phyloP scores from a whole-genome alignment of 1,140 invertebrate genomes.

The Drosophila kepulauana region DNA sequence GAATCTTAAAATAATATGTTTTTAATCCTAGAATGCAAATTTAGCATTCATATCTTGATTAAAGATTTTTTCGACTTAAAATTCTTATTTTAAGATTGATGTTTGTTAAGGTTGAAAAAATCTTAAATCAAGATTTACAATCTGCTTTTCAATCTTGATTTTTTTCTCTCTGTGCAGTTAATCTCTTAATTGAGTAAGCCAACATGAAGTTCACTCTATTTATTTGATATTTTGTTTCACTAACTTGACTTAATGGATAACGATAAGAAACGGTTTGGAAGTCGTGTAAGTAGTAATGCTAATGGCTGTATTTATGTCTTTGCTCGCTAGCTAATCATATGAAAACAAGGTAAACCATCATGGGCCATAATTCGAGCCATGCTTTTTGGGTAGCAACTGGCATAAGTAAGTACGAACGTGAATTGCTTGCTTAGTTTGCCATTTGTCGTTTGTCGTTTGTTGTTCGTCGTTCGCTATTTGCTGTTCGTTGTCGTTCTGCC shows the following conservation, averaged over 20 bases:
- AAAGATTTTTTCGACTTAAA: no score
- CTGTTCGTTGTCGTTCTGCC: background rate
- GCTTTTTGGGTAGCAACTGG: background rate
- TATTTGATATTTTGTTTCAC: background rate
- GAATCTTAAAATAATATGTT: no score
- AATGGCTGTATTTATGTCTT: constrained; percentile 19
- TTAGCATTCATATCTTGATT: no score
- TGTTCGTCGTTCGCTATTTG: background rate
- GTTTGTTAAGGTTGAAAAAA: no score
- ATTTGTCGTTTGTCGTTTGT: background rate
- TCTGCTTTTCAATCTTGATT: no score
- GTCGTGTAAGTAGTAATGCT: constrained; percentile 16
- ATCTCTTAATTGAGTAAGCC: no score
- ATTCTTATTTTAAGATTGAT: no score
- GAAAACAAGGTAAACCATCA: constrained; percentile 22
- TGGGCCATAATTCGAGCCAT: constrained; percentile 12
- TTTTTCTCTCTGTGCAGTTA: no score
- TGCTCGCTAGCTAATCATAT: constrained; percentile 8
- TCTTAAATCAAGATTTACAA: no score
- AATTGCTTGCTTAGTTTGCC: constrained; percentile 13
- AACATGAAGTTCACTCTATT: background rate
- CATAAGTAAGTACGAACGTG: constrained; percentile 7
- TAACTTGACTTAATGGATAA: background rate
- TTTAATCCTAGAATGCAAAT: no score
- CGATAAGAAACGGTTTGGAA: background rate